Evolutionary conservation across 2,888 invertebrate species (phyloP).

Genomic region (Bimastos eiseni): DNA sequence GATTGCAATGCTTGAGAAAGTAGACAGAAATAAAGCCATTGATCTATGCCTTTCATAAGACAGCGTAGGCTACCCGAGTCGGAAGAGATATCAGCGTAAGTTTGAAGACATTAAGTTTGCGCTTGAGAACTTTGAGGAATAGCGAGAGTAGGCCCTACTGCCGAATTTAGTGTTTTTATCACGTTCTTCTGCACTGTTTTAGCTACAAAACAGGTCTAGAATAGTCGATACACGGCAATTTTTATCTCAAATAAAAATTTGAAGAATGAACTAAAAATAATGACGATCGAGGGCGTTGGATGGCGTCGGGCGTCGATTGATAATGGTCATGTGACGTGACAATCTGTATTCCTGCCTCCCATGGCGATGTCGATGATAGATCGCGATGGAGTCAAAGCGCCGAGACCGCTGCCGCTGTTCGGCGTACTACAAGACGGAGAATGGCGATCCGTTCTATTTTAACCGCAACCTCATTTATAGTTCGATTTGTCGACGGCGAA

Average conservation of each 20-base stretch:
- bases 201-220: neutral
- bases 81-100: too few relatives aligned
- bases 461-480: neutral
- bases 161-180: neutral
- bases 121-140: neutral
- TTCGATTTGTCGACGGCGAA: constrained; percentile 5
- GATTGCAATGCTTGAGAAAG: too few relatives aligned
- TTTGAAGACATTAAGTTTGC: too few relatives aligned
- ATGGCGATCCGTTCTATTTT: neutral
- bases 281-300: neutral
- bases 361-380: constrained; percentile 17
- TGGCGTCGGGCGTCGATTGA: constrained; percentile 21
- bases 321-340: constrained; percentile 1
- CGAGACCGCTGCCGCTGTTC: neutral
- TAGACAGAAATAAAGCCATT: too few relatives aligned
- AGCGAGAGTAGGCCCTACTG: neutral
- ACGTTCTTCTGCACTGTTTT: neutral
- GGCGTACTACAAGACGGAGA: neutral
- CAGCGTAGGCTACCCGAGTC: too few relatives aligned
- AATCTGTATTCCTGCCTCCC: constrained; percentile 25
- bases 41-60: too few relatives aligned
- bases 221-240: neutral
- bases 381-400: neutral
- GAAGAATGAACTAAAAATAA: neutral
- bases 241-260: neutral